Conservation (phyloP, 92 coral and sea anemone species). For the Ricordea florida region DNA sequence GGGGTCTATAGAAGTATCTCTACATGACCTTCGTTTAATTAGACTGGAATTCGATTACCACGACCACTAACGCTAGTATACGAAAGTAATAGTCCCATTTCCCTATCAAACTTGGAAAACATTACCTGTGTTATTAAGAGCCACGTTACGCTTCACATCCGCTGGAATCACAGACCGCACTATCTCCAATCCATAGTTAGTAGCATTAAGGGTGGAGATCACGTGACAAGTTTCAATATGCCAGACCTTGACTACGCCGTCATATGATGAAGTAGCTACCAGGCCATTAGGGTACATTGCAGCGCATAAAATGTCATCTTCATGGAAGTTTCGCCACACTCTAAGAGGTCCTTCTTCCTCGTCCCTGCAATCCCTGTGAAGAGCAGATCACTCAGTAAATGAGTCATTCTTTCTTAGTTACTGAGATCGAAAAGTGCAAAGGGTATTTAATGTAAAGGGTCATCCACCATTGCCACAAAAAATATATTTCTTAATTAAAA, state of each 20-base stretch:
- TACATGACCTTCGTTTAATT: too few relatives aligned
- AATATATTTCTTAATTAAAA: too few relatives aligned
- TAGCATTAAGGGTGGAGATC: slow-evolving; percentile 74
- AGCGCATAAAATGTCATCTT: slow-evolving; percentile 92
- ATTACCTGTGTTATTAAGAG: slow-evolving; percentile 74
- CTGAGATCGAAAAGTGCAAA: too few relatives aligned
- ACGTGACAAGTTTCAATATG: slow-evolving; percentile 90
- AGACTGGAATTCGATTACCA: too few relatives aligned
- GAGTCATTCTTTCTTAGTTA: too few relatives aligned
- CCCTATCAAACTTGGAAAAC: too few relatives aligned
- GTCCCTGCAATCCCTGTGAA: slow-evolving; percentile 77
- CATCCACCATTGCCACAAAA: too few relatives aligned
- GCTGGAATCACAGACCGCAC: slow-evolving; percentile 77
- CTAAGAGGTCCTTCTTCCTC: slow-evolving; percentile 94
- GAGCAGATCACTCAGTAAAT: background rate
- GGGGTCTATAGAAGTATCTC: too few relatives aligned
- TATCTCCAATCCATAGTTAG: slow-evolving; percentile 53
- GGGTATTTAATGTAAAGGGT: too few relatives aligned
- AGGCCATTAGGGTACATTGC: slow-evolving; percentile 75
- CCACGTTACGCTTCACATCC: slow-evolving; percentile 74
- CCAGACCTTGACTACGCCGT: slow-evolving; percentile 96
- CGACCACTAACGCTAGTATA: too few relatives aligned
- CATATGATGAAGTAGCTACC: slow-evolving; percentile 94
- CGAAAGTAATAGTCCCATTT: too few relatives aligned
- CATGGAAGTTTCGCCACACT: slow-evolving; percentile 88